Evolutionary conservation across 2,113 vertebrate genomes (phyloP).

Genomic region (Miniopterus natalensis): DNA sequence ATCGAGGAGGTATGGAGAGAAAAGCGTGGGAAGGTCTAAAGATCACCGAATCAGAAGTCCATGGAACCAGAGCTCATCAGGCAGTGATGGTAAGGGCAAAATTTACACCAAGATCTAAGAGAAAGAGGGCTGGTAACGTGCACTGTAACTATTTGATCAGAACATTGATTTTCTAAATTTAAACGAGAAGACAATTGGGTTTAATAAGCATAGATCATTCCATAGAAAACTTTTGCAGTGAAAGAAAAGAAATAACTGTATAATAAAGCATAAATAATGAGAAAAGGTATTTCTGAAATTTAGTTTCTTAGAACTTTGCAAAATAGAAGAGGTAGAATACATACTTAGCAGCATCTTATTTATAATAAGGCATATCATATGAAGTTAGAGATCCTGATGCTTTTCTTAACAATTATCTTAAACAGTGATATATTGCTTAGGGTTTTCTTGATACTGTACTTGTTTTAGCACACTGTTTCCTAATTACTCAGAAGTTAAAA

Average conservation of each 20-base stretch:
- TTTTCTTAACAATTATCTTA: slow-evolving; percentile 9
- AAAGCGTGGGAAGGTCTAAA: neutral
- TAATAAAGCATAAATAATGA: neutral
- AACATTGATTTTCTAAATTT: neutral
- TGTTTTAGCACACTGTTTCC: neutral
- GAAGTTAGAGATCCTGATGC: neutral
- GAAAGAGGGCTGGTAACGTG: neutral
- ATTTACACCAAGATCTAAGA: neutral
- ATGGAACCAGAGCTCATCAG: neutral
- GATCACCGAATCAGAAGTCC: neutral
- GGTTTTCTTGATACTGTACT: neutral
- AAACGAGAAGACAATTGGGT: neutral
- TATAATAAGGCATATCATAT: neutral
- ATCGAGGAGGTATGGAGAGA: neutral
- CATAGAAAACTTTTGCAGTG: neutral
- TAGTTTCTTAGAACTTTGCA: neutral
- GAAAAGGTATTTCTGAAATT: neutral
- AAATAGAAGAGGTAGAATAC: neutral
- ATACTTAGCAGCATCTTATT: neutral
- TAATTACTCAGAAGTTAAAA: neutral
- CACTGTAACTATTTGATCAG: neutral
- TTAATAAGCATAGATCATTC: neutral
- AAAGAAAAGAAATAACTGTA: neutral
- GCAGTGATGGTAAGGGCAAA: neutral
- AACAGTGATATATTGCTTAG: neutral